Conservation (phyloP, 1,140 invertebrate genomes). For the Carposina sasakii region DNA sequence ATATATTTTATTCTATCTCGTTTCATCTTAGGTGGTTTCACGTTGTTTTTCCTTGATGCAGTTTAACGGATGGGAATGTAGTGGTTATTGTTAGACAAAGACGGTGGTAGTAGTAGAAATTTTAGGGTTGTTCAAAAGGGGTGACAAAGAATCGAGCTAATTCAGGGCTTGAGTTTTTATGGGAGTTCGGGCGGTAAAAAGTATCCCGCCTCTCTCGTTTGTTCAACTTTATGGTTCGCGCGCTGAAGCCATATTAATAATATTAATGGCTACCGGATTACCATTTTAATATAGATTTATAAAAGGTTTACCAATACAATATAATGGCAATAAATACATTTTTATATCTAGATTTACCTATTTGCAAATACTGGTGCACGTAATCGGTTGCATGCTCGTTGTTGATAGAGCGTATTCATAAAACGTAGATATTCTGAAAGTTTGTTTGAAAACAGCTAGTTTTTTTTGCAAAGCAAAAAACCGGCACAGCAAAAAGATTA, state of each 20-base stretch:
- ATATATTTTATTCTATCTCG: constrained; percentile 72
- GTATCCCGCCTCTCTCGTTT: constrained; percentile 71
- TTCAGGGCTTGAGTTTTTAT: constrained; percentile 70
- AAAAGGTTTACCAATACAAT: no score
- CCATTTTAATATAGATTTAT: constrained; percentile 50
- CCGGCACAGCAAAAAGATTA: constrained; percentile 52
- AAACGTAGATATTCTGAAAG: no score
- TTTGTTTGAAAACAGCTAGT: no score
- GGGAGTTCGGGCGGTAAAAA: constrained; percentile 65
- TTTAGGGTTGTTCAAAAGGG: constrained; percentile 71
- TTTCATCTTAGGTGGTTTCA: constrained; percentile 68
- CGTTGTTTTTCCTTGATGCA: constrained; percentile 71
- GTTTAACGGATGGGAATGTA: constrained; percentile 69
- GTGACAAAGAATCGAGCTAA: constrained; percentile 71
- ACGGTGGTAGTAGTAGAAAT: constrained; percentile 68
- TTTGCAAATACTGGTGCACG: no score
- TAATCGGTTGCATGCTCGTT: no score
- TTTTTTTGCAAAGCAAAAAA: no score
- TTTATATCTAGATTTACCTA: no score
- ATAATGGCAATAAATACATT: no score
- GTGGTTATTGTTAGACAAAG: constrained; percentile 72
- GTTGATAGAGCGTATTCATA: no score
- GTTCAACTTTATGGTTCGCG: constrained; percentile 66
- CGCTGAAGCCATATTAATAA: constrained; percentile 64
- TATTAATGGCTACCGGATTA: constrained; percentile 63